Evolutionary conservation across 2,113 vertebrate genomes (phyloP).

Genomic region (Ceuthmochares aereus): DNA sequence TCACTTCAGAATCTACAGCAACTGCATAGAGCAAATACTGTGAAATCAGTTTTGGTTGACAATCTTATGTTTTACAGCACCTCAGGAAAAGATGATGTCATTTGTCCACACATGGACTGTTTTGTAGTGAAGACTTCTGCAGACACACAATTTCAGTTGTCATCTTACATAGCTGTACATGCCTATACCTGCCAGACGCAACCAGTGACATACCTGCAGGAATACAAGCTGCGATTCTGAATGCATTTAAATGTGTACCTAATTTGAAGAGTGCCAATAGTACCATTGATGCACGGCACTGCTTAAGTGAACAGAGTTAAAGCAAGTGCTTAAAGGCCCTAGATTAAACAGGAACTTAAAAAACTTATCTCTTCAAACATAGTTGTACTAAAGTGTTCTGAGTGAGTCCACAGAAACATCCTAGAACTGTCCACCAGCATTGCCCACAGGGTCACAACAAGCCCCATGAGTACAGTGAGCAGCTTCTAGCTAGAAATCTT

Average conservation of each 20-base stretch:
- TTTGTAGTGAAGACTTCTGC: not conserved
- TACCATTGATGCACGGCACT: not conserved
- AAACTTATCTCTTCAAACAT: not conserved
- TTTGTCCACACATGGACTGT: not conserved
- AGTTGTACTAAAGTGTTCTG: not conserved
- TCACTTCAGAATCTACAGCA: not conserved
- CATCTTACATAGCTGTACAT: not conserved
- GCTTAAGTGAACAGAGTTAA: not conserved
- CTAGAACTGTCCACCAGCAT: not conserved
- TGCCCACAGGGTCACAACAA: not conserved
- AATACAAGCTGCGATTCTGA: not conserved
- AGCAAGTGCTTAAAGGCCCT: not conserved
- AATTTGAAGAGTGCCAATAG: not conserved
- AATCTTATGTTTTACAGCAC: not conserved
- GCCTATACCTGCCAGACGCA: not conserved
- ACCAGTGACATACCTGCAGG: not conserved
- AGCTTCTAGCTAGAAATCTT: not conserved
- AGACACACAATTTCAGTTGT: not conserved
- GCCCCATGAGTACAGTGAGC: accelerated
- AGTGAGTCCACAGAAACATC: not conserved
- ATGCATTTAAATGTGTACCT: not conserved
- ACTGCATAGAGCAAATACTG: not conserved
- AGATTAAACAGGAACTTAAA: not conserved
- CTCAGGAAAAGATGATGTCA: not conserved
- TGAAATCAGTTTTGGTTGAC: not conserved